Evolutionary conservation across 2,888 invertebrate species (phyloP), one percentile per base, ranked within the genome.

Genomic region (Luperina testacea): DNA sequence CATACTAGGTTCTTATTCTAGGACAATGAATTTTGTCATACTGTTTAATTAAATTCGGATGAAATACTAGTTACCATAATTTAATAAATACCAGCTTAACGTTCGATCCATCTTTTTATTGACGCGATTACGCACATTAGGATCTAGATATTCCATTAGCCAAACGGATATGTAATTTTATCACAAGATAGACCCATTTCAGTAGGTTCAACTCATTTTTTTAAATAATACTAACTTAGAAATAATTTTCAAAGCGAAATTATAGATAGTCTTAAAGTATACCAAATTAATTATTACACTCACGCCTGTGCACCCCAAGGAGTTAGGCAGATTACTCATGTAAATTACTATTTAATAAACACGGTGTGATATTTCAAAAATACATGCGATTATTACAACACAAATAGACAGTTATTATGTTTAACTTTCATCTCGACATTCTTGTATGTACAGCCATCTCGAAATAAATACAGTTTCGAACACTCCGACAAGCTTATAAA

Each of bases 121-220:
- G 73, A 59, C 53, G 20, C 42, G 65, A 68, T 72, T 17, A 27
- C 38, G 17, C n/a, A n/a, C 32, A 71, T 78, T 63, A 63, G 79
- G 68, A 64, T 77, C 64, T 72, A 87, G 65, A 71, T 57, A 79
- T 72, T 80, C 61, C 75, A 82, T 84, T 83, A 86, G 82, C 83
- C 80, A 87, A 88, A 79, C 82, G 75, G 91, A 91, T 91, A 91
- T 91, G 91, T 91, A 78, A 78, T 80, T 89, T 87, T 90, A 91
- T 91, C 91, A 91, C 91, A 88, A 82, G 77, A 85, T 72, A 59
- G 27, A 85, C 80, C 75, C 76, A 75, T 69, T 80, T 78, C 38
- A 69, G 75, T 77, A 77, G 67, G 69, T 74, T 77, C 42, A 69
- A 82, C 74, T 68, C 45, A 83, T 77, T 57, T 57, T 57, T 71